These are phyloP conservation scores for Formicarius rufipectus DNA, from an alignment of 2,113 vertebrate species.

Conservation along the genomic window DNA sequence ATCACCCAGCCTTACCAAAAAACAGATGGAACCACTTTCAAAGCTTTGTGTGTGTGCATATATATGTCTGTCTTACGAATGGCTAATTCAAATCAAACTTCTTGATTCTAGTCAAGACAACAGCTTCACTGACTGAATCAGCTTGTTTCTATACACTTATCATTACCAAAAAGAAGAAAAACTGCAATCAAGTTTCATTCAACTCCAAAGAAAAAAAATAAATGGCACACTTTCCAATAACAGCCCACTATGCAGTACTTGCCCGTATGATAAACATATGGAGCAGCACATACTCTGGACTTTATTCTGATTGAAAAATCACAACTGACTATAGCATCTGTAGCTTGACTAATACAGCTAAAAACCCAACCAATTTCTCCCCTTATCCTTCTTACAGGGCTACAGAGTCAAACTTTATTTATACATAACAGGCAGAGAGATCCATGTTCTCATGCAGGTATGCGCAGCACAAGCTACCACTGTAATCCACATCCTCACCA, in stretches of 20 bases:
- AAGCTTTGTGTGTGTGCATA: slow-evolving; percentile 1
- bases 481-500: not conserved
- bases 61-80: slow-evolving; percentile 52
- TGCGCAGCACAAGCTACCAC: not conserved
- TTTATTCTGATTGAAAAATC: not conserved
- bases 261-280: not conserved
- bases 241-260: not conserved
- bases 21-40: slow-evolving; percentile 69
- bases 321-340: not conserved
- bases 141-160: slow-evolving; percentile 42
- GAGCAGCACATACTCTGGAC: not conserved
- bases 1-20: slow-evolving; percentile 68
- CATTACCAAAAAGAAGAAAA: slow-evolving; percentile 13
- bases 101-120: slow-evolving; percentile 63
- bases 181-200: not conserved
- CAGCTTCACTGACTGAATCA: slow-evolving; percentile 69
- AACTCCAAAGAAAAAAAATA: slow-evolving; percentile 8
- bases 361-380: not conserved
- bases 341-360: not conserved
- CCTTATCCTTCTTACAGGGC: not conserved
- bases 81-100: slow-evolving; percentile 69
- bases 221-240: not conserved
- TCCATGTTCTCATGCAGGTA: not conserved
- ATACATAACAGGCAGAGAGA: not conserved
- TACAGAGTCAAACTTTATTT: not conserved